Evolutionary conservation across 2,888 invertebrate species (phyloP).

Genomic region (Salpingus planirostris): DNA sequence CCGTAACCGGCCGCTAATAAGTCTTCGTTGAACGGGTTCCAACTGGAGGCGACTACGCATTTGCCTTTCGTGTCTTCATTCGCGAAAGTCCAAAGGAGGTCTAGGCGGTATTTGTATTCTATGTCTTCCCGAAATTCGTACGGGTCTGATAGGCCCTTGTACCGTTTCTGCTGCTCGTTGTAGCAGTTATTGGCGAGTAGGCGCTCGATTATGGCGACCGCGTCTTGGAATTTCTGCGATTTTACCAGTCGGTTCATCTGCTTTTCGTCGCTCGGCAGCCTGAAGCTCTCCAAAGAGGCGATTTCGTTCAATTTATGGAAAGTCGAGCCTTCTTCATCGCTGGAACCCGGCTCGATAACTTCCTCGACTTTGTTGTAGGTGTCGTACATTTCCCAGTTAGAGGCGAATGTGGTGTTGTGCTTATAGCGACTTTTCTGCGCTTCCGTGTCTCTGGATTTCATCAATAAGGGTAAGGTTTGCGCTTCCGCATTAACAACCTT

Average conservation of each 20-base stretch:
- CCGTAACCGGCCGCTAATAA: slow-evolving; percentile 71
- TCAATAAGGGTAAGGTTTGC: slow-evolving; percentile 54
- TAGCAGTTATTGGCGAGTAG: slow-evolving; percentile 61
- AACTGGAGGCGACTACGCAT: slow-evolving; percentile 55
- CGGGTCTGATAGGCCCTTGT: slow-evolving; percentile 54
- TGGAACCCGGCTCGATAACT: background rate
- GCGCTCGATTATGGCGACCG: slow-evolving; percentile 59
- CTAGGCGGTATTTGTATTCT: slow-evolving; percentile 56
- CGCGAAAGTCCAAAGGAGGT: slow-evolving; percentile 59
- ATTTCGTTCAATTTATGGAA: slow-evolving; percentile 18
- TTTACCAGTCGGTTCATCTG: slow-evolving; percentile 34
- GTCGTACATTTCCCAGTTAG: slow-evolving; percentile 72
- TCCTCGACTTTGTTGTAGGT: slow-evolving; percentile 46
- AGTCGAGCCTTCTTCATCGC: slow-evolving; percentile 11
- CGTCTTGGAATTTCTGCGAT: slow-evolving; percentile 48
- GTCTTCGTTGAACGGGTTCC: slow-evolving; percentile 59
- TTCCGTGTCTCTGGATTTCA: slow-evolving; percentile 57
- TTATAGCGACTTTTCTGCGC: slow-evolving; percentile 39
- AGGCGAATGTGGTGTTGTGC: slow-evolving; percentile 58
- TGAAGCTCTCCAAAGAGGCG: slow-evolving; percentile 26
- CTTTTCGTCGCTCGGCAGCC: slow-evolving; percentile 30
- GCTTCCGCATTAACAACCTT: slow-evolving; percentile 59
- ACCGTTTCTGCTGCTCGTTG: slow-evolving; percentile 58
- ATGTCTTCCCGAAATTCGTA: slow-evolving; percentile 56
- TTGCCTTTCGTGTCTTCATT: slow-evolving; percentile 43